phyloP scores from a whole-genome alignment of 2,797 vertebrate genomes.

The Neoniphon sammara region DNA sequence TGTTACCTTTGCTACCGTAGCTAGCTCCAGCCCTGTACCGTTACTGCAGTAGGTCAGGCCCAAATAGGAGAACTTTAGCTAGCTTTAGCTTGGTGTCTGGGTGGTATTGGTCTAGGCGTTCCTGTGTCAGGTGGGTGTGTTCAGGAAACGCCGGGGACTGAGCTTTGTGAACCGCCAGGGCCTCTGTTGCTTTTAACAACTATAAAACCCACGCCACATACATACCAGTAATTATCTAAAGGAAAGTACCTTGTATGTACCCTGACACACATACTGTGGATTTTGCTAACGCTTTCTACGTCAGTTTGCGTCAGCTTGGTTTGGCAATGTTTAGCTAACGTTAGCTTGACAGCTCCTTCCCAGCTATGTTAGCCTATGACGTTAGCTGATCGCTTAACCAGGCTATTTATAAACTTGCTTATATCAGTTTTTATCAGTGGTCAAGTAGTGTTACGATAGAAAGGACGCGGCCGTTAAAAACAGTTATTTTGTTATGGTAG shows the following conservation, averaged over 20 bases:
- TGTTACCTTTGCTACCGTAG: slow-evolving; percentile 33
- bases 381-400: slow-evolving; percentile 8
- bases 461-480: not conserved
- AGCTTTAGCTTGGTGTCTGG: slow-evolving; percentile 49
- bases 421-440: not conserved
- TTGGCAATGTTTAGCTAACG: slow-evolving; percentile 24
- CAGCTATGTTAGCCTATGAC: slow-evolving; percentile 65
- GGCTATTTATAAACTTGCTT: not conserved
- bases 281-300: not conserved
- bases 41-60: slow-evolving; percentile 68
- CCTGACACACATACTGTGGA: not conserved
- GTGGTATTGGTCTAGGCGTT: not conserved
- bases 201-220: slow-evolving; percentile 1
- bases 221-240: not conserved
- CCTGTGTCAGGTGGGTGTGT: slow-evolving; percentile 51
- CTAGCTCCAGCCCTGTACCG: slow-evolving; percentile 21
- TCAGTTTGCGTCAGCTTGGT: slow-evolving; percentile 12
- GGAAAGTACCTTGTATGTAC: not conserved
- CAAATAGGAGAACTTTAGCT: slow-evolving; percentile 64
- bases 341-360: slow-evolving; percentile 51
- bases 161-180: slow-evolving; percentile 44
- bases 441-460: not conserved
- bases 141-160: slow-evolving; percentile 78
- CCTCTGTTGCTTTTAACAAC: slow-evolving; percentile 11
- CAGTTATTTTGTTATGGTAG: not conserved